These are phyloP conservation scores for Tetragonula carbonaria DNA, from an alignment of 2,888 invertebrate species.

Conservation along the genomic window DNA sequence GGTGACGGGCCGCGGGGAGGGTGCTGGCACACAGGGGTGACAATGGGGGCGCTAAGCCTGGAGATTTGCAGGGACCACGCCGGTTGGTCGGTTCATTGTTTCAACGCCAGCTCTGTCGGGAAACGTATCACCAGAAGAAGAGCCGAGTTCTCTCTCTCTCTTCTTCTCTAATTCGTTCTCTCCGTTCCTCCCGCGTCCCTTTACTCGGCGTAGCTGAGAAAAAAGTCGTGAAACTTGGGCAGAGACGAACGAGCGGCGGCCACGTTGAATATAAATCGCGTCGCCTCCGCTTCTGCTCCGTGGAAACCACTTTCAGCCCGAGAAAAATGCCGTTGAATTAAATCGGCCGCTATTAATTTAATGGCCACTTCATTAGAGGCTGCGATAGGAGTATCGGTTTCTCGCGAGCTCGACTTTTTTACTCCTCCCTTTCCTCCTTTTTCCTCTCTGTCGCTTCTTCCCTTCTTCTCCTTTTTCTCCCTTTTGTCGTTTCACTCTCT, in stretches of 20 bases:
- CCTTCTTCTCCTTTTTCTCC: neutral
- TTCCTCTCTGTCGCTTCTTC: neutral
- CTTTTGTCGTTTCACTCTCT: neutral
- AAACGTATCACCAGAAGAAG: constrained; percentile 68
- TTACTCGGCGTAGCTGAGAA: constrained; percentile 33
- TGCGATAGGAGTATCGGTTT: constrained; percentile 53
- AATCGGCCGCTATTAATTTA: constrained; percentile 63
- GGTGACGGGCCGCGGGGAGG: constrained; percentile 35
- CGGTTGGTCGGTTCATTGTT: constrained; percentile 84
- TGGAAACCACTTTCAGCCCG: constrained; percentile 56
- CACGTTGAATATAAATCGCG: constrained; percentile 69
- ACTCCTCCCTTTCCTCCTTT: neutral
- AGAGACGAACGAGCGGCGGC: constrained; percentile 68
- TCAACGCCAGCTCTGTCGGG: constrained; percentile 76
- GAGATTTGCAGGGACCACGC: constrained; percentile 80
- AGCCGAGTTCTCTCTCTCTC: constrained; percentile 29
- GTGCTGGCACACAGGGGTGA: constrained; percentile 62
- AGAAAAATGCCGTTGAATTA: constrained; percentile 64
- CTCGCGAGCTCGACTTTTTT: constrained; percentile 20
- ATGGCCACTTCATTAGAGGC: constrained; percentile 60
- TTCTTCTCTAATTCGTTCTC: constrained; percentile 16
- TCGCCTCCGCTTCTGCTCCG: constrained; percentile 46
- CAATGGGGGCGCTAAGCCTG: constrained; percentile 79
- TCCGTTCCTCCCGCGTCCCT: constrained; percentile 21
- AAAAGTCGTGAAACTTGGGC: constrained; percentile 68